Percentiles rank a stretch among this genome's conserved stretches.
phyloP scores from a whole-genome alignment of 2,113 vertebrate genomes.

The Lepidothrix coronata region DNA sequence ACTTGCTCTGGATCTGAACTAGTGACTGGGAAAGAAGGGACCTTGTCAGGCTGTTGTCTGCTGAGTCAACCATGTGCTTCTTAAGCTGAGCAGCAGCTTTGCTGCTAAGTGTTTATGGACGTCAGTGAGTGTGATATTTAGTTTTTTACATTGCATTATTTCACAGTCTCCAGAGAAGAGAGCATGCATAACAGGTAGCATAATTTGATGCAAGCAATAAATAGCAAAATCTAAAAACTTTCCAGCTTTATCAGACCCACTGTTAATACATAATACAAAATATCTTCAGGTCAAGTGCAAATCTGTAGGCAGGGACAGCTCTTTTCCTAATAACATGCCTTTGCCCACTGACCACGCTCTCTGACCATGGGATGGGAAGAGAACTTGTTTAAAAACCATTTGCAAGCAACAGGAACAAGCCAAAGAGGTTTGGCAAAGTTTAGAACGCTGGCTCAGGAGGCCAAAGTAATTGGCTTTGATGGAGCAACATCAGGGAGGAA shows the following conservation, averaged over 20 bases:
- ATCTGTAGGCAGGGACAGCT: not conserved
- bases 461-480: constrained; percentile 18
- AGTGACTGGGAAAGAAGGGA: not conserved
- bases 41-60: not conserved
- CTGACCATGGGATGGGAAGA: not conserved
- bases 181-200: not conserved
- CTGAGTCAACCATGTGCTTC: not conserved
- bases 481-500: constrained; percentile 35
- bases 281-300: not conserved
- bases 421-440: not conserved
- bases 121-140: not conserved
- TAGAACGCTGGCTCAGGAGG: not conserved
- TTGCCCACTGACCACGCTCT: not conserved
- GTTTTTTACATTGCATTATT: not conserved
- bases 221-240: not conserved
- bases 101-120: not conserved
- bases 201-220: not conserved
- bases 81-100: not conserved
- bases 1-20: not conserved
- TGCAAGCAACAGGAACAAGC: not conserved
- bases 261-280: not conserved
- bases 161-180: not conserved
- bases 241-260: not conserved
- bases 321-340: not conserved
- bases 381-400: not conserved